These are phyloP conservation scores for Clarias macrocephalus DNA, from an alignment of 2,113 vertebrate species.

Conservation along the genomic window DNA sequence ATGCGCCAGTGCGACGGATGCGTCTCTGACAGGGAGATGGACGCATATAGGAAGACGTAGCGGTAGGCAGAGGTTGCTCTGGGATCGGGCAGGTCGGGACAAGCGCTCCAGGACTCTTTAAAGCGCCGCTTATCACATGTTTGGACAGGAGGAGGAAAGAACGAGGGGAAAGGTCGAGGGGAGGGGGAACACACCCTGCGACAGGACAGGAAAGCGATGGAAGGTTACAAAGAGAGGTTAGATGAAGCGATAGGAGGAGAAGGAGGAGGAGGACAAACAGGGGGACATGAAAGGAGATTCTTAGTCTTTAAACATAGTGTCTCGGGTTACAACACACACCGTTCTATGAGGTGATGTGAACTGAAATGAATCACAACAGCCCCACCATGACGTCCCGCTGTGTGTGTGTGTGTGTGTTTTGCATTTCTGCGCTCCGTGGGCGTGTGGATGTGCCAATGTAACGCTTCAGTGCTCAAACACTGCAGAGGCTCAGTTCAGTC, in stretches of 20 bases:
- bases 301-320: slow-evolving; percentile 12
- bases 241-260: neutral
- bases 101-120: neutral
- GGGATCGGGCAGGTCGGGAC: neutral
- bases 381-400: neutral
- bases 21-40: neutral
- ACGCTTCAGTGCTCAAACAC: slow-evolving; percentile 1
- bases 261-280: neutral
- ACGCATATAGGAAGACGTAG: neutral
- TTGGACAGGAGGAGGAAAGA: slow-evolving; percentile 14
- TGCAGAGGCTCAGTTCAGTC: slow-evolving; percentile 1
- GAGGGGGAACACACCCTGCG: neutral
- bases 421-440: neutral
- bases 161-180: neutral
- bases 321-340: slow-evolving; percentile 21
- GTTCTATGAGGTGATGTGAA: neutral
- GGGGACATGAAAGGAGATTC: slow-evolving; percentile 1
- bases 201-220: too few relatives aligned
- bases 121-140: slow-evolving; percentile 18
- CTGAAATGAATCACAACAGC: neutral
- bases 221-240: slow-evolving; percentile 11
- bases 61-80: slow-evolving; percentile 4
- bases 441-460: neutral
- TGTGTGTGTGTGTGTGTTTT: neutral
- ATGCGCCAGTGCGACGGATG: neutral